These are phyloP conservation scores for Cepphus grylle DNA, from an alignment of 2,113 vertebrate genomes.

Conservation along the genomic window DNA sequence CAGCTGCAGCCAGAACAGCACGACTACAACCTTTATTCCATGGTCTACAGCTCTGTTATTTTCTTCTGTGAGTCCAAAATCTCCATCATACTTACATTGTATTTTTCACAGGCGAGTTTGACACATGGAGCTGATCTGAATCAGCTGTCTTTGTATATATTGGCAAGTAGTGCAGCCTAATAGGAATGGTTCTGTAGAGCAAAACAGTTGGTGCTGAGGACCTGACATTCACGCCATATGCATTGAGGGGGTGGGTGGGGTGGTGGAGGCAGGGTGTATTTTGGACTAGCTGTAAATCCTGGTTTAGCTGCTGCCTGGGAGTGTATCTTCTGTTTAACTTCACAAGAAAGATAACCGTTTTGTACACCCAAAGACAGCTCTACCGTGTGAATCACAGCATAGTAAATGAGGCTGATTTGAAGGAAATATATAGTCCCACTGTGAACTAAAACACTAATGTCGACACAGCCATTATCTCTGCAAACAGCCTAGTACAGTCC, in stretches of 20 bases:
- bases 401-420: neutral
- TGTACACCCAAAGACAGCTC: neutral
- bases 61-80: neutral
- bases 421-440: neutral
- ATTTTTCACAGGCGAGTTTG: neutral
- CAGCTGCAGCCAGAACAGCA: neutral
- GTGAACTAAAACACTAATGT: neutral
- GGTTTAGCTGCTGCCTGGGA: neutral
- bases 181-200: neutral
- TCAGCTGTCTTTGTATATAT: neutral
- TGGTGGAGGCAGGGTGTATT: neutral
- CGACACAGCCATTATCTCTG: neutral
- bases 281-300: neutral
- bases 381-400: neutral
- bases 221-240: neutral
- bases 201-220: neutral
- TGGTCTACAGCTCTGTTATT: neutral
- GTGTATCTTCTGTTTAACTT: neutral
- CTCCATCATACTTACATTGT: neutral
- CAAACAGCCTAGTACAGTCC: neutral
- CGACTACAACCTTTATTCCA: neutral
- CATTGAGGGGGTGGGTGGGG: too few relatives aligned
- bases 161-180: neutral
- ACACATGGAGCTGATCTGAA: neutral
- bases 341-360: neutral